Percentiles rank a stretch among this genome's conserved stretches.
phyloP scores from a whole-genome alignment of 2,113 vertebrate genomes.

The Brienomyrus longianalis region DNA sequence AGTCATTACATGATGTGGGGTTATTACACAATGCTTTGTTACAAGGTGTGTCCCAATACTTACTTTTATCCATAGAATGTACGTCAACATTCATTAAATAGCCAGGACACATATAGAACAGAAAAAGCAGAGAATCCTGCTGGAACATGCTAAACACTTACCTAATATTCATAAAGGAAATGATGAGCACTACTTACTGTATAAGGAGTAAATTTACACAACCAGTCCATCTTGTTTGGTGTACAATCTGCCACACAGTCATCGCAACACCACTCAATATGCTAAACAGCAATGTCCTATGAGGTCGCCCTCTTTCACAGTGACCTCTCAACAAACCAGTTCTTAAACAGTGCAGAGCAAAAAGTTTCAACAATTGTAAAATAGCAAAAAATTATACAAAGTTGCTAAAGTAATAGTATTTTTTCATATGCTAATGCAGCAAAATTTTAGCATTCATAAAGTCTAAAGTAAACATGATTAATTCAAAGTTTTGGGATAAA shows the following conservation, averaged over 20 bases:
- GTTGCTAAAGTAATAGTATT: not conserved
- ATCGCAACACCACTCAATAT: not conserved
- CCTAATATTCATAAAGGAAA: not conserved
- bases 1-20: too few species aligned
- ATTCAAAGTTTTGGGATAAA: not conserved
- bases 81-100: not conserved
- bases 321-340: not conserved
- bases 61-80: not conserved
- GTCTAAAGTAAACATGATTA: not conserved
- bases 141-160: not conserved
- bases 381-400: not conserved
- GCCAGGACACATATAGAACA: not conserved
- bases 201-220: not conserved
- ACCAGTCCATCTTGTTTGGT: not conserved
- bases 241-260: not conserved
- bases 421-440: not conserved
- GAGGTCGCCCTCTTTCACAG: not conserved
- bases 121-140: not conserved
- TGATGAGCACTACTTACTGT: not conserved
- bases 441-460: not conserved
- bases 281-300: not conserved
- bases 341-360: not conserved
- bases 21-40: too few species aligned
- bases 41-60: too few species aligned
- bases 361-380: not conserved